Percentiles rank a stretch among this genome's conserved stretches.
phyloP scores from a whole-genome alignment of 2,113 vertebrate species.

The Crocuta crocuta region DNA sequence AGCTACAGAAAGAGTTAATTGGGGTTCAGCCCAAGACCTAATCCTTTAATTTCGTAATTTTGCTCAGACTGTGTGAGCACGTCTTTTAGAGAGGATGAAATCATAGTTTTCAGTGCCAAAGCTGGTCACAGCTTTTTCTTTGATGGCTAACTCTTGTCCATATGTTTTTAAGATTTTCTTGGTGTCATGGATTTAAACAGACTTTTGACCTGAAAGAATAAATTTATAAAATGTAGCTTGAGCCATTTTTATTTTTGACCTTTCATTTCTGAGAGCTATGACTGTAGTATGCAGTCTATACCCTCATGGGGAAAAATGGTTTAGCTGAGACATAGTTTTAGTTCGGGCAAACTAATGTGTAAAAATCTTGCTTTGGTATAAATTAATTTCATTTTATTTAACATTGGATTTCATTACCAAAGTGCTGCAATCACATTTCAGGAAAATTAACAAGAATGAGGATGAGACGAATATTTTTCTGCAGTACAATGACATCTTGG shows the following conservation, averaged over 20 bases:
- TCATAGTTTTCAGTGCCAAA: not conserved
- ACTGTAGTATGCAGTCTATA: not conserved
- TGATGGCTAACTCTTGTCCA: slow-evolving; percentile 11
- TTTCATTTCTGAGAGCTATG: slow-evolving; percentile 39
- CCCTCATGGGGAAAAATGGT: not conserved
- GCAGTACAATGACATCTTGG: not conserved
- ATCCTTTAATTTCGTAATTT: not conserved
- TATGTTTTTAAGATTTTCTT: slow-evolving; percentile 44
- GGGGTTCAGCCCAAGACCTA: not conserved
- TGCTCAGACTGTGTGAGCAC: not conserved
- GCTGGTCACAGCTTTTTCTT: not conserved
- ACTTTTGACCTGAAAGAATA: slow-evolving; percentile 26
- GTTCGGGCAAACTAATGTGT: not conserved
- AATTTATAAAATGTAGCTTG: slow-evolving; percentile 34
- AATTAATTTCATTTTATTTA: slow-evolving; percentile 40
- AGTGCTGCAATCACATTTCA: not conserved
- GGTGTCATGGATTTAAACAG: slow-evolving; percentile 35
- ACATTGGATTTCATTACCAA: slow-evolving; percentile 21
- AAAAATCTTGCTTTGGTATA: slow-evolving; percentile 11
- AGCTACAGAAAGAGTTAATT: not conserved
- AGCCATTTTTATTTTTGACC: slow-evolving; percentile 15
- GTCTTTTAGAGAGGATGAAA: slow-evolving; percentile 1
- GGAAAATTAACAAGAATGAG: not conserved
- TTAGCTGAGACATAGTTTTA: slow-evolving; percentile 7
- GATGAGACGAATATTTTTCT: slow-evolving; percentile 30